Percentiles rank a stretch among this genome's conserved stretches.
phyloP scores from a whole-genome alignment of 23 tunicate species.

The Clavelina lepadiformis region DNA sequence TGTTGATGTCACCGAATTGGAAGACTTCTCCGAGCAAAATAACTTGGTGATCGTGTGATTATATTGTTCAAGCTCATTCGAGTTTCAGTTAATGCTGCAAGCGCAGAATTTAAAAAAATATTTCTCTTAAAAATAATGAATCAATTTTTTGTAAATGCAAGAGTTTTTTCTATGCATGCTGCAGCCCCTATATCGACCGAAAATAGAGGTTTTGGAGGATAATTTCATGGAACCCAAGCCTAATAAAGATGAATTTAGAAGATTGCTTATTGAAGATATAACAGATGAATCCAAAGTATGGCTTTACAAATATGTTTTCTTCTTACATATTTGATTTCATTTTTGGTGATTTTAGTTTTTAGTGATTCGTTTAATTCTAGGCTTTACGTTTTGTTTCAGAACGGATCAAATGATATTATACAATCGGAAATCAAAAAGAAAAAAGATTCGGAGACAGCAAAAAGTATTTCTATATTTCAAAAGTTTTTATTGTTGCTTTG shows the following conservation, averaged over 20 bases:
- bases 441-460: no score
- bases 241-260: not conserved
- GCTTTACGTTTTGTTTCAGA: no score
- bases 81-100: no score
- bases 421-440: no score
- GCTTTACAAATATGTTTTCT: not conserved
- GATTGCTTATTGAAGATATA: conserved; percentile 27
- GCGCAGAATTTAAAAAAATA: no score
- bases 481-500: no score
- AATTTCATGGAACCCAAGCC: conserved; percentile 12
- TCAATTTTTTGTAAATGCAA: not conserved
- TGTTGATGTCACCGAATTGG: conserved; percentile 68
- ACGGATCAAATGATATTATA: no score
- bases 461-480: no score
- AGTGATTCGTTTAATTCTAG: no score
- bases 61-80: no score
- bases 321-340: not conserved
- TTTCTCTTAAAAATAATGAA: no score
- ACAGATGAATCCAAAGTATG: not conserved
- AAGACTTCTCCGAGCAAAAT: not conserved
- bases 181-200: conserved; percentile 43
- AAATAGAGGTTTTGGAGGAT: conserved; percentile 36
- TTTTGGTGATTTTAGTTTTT: not conserved
- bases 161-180: not conserved
- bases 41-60: conserved; percentile 37